These are phyloP conservation scores for Neoarius graeffei DNA, from an alignment of 2,113 vertebrate species.

Conservation along the genomic window DNA sequence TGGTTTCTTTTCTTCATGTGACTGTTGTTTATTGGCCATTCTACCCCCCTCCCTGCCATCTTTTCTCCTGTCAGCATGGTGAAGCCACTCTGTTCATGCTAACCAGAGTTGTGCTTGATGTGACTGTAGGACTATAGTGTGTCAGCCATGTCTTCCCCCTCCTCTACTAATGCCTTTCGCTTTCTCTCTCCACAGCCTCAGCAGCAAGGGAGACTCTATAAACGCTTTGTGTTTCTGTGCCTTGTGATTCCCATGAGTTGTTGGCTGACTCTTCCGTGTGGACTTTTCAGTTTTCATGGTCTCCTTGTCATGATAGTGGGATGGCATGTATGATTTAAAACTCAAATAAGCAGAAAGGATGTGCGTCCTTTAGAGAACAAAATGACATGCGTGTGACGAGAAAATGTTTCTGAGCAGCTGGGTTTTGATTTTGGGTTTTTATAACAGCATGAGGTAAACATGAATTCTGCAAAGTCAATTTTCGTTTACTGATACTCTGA, in stretches of 20 bases:
- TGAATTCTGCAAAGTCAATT: conserved; percentile 21
- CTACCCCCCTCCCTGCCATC: conserved; percentile 78
- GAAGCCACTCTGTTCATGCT: conserved; percentile 79
- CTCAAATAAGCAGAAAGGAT: not conserved
- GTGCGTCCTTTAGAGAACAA: conserved; percentile 23
- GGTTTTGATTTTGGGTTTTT: conserved; percentile 27
- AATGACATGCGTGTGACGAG: conserved; percentile 1
- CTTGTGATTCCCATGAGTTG: conserved; percentile 64
- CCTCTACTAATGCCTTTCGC: conserved; percentile 76
- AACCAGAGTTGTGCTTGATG: conserved; percentile 68
- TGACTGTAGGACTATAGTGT: conserved; percentile 67
- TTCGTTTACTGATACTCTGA: conserved; percentile 6
- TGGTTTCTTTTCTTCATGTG: conserved; percentile 76
- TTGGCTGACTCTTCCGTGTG: conserved; percentile 56
- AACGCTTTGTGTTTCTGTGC: conserved; percentile 70
- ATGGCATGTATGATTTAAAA: conserved; percentile 49
- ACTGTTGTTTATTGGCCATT: conserved; percentile 78
- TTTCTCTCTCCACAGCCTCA: conserved; percentile 79
- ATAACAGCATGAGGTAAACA: conserved; percentile 37
- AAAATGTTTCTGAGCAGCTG: conserved; percentile 8
- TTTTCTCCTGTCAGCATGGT: conserved; percentile 80
- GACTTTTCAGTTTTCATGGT: conserved; percentile 51
- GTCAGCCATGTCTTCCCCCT: conserved; percentile 66
- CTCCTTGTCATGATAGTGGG: conserved; percentile 45
- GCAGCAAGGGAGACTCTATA: conserved; percentile 66